These are phyloP conservation scores for Hippocampus zosterae DNA, from an alignment of 2,113 vertebrate species.

Conservation along the genomic window DNA sequence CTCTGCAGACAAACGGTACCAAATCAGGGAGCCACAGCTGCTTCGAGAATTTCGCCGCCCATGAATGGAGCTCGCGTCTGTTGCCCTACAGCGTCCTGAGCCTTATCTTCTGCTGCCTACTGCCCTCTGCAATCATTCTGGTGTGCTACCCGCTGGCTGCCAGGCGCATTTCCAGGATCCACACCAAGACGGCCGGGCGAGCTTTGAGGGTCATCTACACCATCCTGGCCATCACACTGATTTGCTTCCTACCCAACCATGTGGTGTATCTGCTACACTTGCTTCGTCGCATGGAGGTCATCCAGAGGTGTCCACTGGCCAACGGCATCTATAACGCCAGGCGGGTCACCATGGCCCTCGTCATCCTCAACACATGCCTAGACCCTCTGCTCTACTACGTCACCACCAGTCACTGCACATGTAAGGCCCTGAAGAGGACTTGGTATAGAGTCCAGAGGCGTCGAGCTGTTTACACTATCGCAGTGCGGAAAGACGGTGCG, in stretches of 20 bases:
- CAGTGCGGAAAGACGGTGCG: neutral
- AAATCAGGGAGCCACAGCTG: constrained; percentile 40
- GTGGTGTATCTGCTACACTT: constrained; percentile 72
- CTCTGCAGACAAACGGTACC: constrained; percentile 27
- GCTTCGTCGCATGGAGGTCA: constrained; percentile 43
- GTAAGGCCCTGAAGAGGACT: constrained; percentile 33
- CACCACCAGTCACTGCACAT: constrained; percentile 63
- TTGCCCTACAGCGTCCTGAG: constrained; percentile 48
- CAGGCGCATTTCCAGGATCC: constrained; percentile 49
- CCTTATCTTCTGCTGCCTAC: constrained; percentile 67
- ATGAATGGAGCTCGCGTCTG: constrained; percentile 57
- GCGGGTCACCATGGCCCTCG: constrained; percentile 67
- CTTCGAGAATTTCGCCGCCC: constrained; percentile 70
- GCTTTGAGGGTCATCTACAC: constrained; percentile 71
- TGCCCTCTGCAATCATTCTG: constrained; percentile 69
- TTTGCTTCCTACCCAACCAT: constrained; percentile 78
- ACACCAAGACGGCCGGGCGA: constrained; percentile 47
- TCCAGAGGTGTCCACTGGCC: constrained; percentile 5
- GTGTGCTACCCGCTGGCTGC: constrained; percentile 72
- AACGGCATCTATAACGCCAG: constrained; percentile 54
- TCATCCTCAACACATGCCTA: constrained; percentile 76
- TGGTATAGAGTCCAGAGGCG: constrained; percentile 23
- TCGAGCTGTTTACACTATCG: constrained; percentile 56
- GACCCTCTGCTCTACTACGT: constrained; percentile 79
- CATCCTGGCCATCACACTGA: constrained; percentile 73